Conservation (phyloP, 2,113 vertebrate genomes). For the Dromiciops gliroides region DNA sequence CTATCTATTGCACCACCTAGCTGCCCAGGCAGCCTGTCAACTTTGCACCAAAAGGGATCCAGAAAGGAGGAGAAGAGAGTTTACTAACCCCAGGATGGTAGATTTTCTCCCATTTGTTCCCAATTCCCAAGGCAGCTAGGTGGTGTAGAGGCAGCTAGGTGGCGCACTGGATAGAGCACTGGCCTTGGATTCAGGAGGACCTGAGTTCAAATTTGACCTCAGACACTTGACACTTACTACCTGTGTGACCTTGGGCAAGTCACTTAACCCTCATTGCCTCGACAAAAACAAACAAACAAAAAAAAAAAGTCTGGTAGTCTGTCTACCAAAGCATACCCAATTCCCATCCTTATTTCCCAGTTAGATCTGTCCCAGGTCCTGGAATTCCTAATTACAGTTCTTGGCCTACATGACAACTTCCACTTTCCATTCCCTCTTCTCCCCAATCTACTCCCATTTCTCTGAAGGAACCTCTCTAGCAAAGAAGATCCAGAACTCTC, state of each 20-base stretch:
- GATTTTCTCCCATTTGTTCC: not conserved
- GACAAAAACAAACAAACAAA: too few relatives aligned
- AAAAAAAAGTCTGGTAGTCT: too few relatives aligned
- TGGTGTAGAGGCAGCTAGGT: too few relatives aligned
- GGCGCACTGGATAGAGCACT: too few relatives aligned
- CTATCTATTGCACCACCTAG: not conserved
- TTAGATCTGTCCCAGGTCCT: not conserved
- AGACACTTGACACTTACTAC: too few relatives aligned
- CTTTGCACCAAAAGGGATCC: not conserved
- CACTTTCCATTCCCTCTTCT: not conserved
- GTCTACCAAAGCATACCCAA: too few relatives aligned
- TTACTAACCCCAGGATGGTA: not conserved
- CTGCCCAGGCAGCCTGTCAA: too few relatives aligned
- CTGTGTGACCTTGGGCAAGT: too few relatives aligned
- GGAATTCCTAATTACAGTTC: not conserved
- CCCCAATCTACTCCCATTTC: not conserved
- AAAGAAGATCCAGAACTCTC: not conserved
- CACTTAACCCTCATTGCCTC: too few relatives aligned
- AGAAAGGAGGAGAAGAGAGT: not conserved
- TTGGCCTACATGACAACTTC: not conserved
- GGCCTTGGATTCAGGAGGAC: too few relatives aligned
- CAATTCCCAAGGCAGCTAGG: too few relatives aligned
- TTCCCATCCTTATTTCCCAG: not conserved
- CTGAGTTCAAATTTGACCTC: too few relatives aligned
- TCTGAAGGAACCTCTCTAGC: not conserved